Percentiles rank a stretch among this genome's conserved stretches.
phyloP scores from a whole-genome alignment of 2,797 vertebrate genomes.

The Hemitrygon akajei region DNA sequence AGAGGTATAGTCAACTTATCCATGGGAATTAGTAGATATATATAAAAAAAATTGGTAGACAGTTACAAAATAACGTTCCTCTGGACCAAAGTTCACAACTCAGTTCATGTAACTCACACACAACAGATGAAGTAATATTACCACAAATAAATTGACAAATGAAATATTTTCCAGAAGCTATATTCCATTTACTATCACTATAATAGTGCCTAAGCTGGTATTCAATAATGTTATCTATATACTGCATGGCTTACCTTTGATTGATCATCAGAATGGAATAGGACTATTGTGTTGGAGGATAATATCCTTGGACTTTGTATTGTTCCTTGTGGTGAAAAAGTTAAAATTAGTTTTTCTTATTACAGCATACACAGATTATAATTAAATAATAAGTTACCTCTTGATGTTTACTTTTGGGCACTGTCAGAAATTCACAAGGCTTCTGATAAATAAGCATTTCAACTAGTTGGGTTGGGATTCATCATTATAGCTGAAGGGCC shows the following conservation, averaged over 20 bases:
- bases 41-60: too few relatives aligned
- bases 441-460: neutral
- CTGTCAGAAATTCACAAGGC: neutral
- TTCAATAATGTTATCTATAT: neutral
- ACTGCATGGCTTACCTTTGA: neutral
- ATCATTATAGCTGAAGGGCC: neutral
- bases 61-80: too few relatives aligned
- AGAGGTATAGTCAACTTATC: too few relatives aligned
- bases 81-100: too few relatives aligned
- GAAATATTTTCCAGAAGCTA: too few relatives aligned
- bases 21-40: too few relatives aligned
- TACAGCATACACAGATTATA: neutral
- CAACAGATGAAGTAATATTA: too few relatives aligned
- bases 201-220: neutral
- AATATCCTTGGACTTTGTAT: too few relatives aligned
- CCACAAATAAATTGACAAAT: too few relatives aligned
- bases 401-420: neutral
- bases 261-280: neutral
- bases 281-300: neutral
- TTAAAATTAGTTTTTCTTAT: neutral
- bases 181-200: neutral
- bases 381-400: neutral
- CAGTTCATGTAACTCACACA: too few relatives aligned
- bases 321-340: too few relatives aligned
- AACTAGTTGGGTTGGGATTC: constrained; percentile 4